phyloP scores from a whole-genome alignment of 2,797 vertebrate species.

The Alcedo quadribrachys region DNA sequence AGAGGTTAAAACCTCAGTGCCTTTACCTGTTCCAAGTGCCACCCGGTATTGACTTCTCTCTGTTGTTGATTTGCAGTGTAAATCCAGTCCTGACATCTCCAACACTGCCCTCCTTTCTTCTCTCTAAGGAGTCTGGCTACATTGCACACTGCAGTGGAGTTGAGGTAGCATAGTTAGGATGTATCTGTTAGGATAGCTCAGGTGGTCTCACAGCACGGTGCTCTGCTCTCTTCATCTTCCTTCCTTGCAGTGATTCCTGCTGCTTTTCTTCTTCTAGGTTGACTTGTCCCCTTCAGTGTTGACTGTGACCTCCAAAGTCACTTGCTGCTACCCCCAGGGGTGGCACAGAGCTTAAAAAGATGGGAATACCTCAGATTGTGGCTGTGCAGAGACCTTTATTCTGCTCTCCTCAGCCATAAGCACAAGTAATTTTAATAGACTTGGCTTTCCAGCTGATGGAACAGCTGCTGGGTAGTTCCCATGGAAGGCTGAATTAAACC shows the following conservation, averaged over 20 bases:
- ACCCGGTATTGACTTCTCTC: neutral
- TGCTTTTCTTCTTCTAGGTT: neutral
- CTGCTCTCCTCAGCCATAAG: neutral
- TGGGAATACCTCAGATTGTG: neutral
- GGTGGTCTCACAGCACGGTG: neutral
- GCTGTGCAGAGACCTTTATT: neutral
- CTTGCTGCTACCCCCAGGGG: neutral
- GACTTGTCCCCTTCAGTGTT: constrained; percentile 3
- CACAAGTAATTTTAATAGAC: neutral
- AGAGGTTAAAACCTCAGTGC: neutral
- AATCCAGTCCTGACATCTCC: neutral
- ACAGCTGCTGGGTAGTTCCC: neutral
- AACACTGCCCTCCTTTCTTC: neutral
- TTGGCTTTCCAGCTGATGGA: neutral
- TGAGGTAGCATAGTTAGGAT: neutral
- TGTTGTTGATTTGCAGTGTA: neutral
- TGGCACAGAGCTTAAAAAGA: neutral
- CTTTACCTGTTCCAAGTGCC: neutral
- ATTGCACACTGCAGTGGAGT: neutral
- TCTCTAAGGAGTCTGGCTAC: neutral
- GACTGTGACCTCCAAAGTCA: neutral
- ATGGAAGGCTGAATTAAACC: neutral
- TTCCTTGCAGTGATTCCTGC: neutral
- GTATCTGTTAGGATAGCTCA: neutral
- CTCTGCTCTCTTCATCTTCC: neutral